Evolutionary conservation across 2,113 vertebrate species (phyloP), one percentile per base, ranked within the genome.

Genomic region (Podarcis raffonei): DNA sequence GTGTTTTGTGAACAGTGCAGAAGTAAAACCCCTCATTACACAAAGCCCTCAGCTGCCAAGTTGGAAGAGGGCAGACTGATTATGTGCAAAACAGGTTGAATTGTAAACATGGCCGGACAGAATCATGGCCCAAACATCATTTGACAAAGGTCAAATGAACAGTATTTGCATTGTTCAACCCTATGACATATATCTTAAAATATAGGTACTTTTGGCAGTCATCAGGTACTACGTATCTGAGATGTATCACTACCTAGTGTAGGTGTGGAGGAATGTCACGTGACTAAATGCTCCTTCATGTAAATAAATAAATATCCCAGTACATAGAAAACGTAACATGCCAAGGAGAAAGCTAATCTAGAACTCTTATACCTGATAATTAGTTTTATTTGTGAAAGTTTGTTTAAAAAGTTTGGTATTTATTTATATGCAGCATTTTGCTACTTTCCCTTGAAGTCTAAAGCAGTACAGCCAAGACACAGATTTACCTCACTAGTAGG

Each of bases 1-100:
- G 18, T 62, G 62, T 89, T 90, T 89, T 80, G 42, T 87, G 89
- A 90, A 57, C 25, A 80, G 76, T 27, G 53, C 27, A 85, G 48
- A 86, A 81, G 53, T 74, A 48, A 37, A 66, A 69, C 74, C 83
- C 81, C 48, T 74, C 74, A 8, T 83, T 80, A 87, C 48, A 83
- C 62, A 68, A 68, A 27, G 65, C 11, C 37, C 65, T 82, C 59
- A 32, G 30, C 25, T 76, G 30, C 37, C 48, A 37, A 42, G 48
- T 30, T 74, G 53, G 35, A 83, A 37, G 39, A 74, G 71, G 30
- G 22, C 57, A 76, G 30, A 83, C 8, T 3, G 22, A 8, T 39
- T 75, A 39, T 18, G n/a, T 68, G 35, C 25, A 30, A 18, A 48
- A 23, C 80, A 66, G 6, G n/a, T 66, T 76, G 20, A 83, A 48